Percentiles rank a stretch among this genome's conserved stretches.
Conservation (phyloP, 2,113 vertebrate species). For the Herpailurus yagouaroundi region DNA sequence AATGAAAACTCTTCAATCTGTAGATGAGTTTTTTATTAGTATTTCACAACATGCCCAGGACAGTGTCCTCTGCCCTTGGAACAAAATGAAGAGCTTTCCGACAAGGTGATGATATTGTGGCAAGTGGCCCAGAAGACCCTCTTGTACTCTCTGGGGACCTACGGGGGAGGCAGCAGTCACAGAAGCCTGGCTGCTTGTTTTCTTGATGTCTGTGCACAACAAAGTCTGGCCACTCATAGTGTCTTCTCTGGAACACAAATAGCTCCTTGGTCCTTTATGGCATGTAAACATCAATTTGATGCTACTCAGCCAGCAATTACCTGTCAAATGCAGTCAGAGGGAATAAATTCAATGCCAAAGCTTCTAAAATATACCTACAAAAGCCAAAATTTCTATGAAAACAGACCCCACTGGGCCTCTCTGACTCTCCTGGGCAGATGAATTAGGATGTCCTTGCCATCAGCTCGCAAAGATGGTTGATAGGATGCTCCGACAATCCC, state of each 20-base stretch:
- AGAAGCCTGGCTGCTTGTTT: neutral
- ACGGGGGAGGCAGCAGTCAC: fast-evolving
- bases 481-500: neutral
- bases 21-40: slow-evolving; percentile 47
- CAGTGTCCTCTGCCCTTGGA: slow-evolving; percentile 22
- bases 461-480: neutral
- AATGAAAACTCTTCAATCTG: slow-evolving; percentile 32
- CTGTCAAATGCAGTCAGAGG: neutral
- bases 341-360: neutral
- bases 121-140: neutral
- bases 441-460: neutral
- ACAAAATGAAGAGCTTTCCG: slow-evolving; percentile 27
- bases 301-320: neutral
- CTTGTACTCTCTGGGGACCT: neutral
- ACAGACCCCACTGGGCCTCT: neutral
- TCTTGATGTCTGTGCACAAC: neutral
- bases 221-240: neutral
- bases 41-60: neutral
- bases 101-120: neutral
- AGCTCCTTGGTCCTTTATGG: neutral
- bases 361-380: neutral
- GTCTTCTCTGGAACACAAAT: neutral
- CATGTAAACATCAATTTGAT: slow-evolving; percentile 18
- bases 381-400: neutral
- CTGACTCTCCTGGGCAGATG: neutral